Evolutionary conservation across 2,888 invertebrate species (phyloP).

Genomic region (Hypena proboscidalis): DNA sequence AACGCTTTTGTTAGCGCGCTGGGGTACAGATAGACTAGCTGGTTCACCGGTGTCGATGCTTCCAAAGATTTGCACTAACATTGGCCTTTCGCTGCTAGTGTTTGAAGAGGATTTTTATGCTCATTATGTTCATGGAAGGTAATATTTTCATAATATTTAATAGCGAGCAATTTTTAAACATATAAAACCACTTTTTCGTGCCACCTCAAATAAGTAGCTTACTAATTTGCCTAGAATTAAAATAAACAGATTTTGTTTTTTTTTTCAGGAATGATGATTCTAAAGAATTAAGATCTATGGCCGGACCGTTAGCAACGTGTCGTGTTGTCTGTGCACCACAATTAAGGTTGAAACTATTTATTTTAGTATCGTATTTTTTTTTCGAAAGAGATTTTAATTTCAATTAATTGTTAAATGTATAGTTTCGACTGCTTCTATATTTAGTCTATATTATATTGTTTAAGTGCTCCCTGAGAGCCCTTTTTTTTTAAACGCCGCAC

Average conservation of each 20-base stretch:
- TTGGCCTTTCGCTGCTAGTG: constrained; percentile 68
- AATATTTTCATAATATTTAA: no score
- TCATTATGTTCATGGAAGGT: constrained; percentile 80
- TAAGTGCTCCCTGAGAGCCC: no score
- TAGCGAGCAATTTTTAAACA: no score
- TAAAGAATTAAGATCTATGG: constrained; percentile 59
- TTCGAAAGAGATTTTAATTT: no score
- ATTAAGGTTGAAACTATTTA: constrained; percentile 60
- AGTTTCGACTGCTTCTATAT: no score
- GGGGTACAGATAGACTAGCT: constrained; percentile 46
- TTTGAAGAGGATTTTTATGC: constrained; percentile 74
- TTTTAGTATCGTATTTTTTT: no score
- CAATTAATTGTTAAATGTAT: no score
- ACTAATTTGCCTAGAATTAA: no score
- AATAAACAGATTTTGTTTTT: constrained; percentile 4
- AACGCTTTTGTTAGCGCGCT: constrained; percentile 44
- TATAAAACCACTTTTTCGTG: no score
- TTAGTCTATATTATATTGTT: no score
- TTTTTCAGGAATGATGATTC: constrained; percentile 62
- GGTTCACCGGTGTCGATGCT: constrained; percentile 47
- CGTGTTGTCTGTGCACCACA: constrained; percentile 71
- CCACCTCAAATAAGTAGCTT: no score
- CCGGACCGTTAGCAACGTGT: constrained; percentile 65
- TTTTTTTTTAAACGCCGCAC: no score
- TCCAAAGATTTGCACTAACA: constrained; percentile 57